Evolutionary conservation across 23 tunicate species (phyloP).

Genomic region (Halocynthia aurantium): DNA sequence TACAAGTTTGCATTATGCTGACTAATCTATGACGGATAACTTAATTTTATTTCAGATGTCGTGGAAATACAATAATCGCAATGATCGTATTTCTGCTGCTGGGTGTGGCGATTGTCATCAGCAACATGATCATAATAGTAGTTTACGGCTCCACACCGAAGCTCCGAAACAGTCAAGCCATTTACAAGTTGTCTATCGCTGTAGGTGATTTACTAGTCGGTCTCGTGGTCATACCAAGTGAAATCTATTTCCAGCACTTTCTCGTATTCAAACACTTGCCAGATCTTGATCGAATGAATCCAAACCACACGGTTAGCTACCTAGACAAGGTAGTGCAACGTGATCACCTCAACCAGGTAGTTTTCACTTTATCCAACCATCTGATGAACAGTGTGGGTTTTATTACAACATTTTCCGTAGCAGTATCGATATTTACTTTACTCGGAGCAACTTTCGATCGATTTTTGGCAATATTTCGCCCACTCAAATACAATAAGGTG

Average conservation of each 20-base stretch:
- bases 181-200: slow-evolving; percentile 12
- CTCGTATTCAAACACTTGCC: no score
- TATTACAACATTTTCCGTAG: slow-evolving; percentile 36
- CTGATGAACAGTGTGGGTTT: slow-evolving; percentile 18
- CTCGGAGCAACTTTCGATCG: slow-evolving; percentile 42
- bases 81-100: neutral
- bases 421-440: slow-evolving; percentile 40
- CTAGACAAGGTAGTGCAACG: no score
- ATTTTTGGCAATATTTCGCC: slow-evolving; percentile 30
- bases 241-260: neutral
- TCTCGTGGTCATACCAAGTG: slow-evolving; percentile 12
- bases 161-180: slow-evolving; percentile 27
- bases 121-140: slow-evolving; percentile 5
- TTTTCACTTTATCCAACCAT: no score
- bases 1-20: no score
- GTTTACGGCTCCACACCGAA: slow-evolving; percentile 16
- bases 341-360: no score
- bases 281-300: no score
- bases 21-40: no score
- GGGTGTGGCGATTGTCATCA: neutral
- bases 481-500: slow-evolving; percentile 27
- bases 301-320: no score
- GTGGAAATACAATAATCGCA: slow-evolving; percentile 2
- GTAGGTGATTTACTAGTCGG: slow-evolving; percentile 5
- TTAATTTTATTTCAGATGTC: slow-evolving; percentile 4